Evolutionary conservation across 2,797 vertebrate species (phyloP).

Genomic region (Crypturellus tataupa): DNA sequence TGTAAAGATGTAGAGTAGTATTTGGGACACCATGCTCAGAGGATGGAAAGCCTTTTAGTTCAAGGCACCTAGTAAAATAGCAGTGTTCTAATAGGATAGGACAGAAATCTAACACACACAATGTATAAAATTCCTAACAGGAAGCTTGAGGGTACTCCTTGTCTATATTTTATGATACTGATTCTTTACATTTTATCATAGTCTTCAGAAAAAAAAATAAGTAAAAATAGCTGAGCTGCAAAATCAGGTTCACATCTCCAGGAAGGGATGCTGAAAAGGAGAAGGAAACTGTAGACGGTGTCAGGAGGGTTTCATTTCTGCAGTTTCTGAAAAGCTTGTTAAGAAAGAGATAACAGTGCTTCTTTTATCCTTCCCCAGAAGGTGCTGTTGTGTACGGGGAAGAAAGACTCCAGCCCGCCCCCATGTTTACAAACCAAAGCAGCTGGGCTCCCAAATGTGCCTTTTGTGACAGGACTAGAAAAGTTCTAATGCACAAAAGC

Average conservation of each 20-base stretch:
- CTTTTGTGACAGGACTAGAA: neutral
- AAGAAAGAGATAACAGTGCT: neutral
- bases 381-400: neutral
- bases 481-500: neutral
- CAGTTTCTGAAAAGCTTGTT: constrained; percentile 9
- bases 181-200: neutral
- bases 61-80: neutral
- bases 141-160: neutral
- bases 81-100: neutral
- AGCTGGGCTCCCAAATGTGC: neutral
- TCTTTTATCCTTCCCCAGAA: neutral
- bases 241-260: neutral
- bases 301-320: neutral
- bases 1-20: neutral
- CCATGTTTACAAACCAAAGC: neutral
- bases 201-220: neutral
- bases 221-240: neutral
- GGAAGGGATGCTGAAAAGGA: neutral
- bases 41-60: neutral
- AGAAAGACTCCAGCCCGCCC: neutral
- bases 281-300: neutral
- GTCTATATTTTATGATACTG: neutral
- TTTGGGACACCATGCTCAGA: neutral
- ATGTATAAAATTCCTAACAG: neutral
- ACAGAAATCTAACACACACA: neutral